Base-by-base conservation (phyloP, 2,797 vertebrate species). In the Etheostoma perlongum region DNA sequence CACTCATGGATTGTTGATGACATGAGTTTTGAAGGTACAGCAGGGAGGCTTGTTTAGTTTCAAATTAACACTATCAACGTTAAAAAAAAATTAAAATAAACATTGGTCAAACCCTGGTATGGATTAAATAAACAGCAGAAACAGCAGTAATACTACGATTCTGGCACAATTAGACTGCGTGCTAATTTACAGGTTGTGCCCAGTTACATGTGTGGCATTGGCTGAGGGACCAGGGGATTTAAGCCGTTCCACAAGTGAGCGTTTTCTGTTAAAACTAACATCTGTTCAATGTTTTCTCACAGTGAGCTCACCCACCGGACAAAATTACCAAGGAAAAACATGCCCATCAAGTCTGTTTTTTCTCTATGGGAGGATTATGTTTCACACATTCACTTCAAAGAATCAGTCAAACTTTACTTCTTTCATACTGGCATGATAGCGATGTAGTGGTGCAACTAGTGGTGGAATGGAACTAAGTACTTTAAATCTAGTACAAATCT, bases 181-280 rank as follows among this genome's bases (percentile, higher is more conserved):
- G 83, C 83, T 86, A 88, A 93, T 92, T 91, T 84, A 78, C 86
- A 75, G 90, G 87, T 92, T 89, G 82, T 89, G 85, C 83, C 81
- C 73, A 67, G 80, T 88, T 89, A 15, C 60, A 78, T 84, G 81
- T 85, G 88, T 83, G 83, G 74, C 76, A 68, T 79, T 74, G 76
- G 76, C 74, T 76, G 52, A 80, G 85, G 83, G 85, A 89, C 62
- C 77, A 33, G 55, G 78, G 83, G 85, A 88, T 74, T 86, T 71
- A 42, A 74, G 48, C 46, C 52, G 19, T 75, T 89, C 80, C 83
- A 88, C 82, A 83, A 81, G 74, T 86, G 87, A 90, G 73, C 81
- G 86, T 88, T 90, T 91, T 91, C 83, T 76, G 85, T 91, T 91
- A 85, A 90, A 91, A 88, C 89, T 89, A 92, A 92, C 90, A 93